Evolutionary conservation across 1,140 invertebrate species (phyloP).

Genomic region (Ooceraea biroi): DNA sequence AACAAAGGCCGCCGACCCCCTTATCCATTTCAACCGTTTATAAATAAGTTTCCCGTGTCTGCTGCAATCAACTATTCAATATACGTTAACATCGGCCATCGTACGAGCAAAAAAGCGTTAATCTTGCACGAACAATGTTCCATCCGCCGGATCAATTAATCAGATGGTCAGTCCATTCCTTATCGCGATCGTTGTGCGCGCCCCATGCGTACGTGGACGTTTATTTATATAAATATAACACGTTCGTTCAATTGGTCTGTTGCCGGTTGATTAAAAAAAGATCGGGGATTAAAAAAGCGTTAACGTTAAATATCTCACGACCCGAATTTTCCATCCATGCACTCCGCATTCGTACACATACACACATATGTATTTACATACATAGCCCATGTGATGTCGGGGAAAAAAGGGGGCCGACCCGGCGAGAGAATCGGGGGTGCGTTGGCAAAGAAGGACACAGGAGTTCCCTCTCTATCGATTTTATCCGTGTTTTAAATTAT

Average conservation of each 20-base stretch:
- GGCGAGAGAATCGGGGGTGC: conserved; percentile 42
- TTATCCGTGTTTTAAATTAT: conserved; percentile 69
- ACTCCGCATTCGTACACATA: background rate
- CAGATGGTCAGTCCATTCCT: conserved; percentile 45
- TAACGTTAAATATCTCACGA: too few species aligned
- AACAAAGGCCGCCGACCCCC: background rate
- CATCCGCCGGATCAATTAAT: conserved; percentile 77
- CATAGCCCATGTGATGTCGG: conserved; percentile 32
- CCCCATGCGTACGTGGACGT: background rate
- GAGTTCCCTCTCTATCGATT: conserved; percentile 66
- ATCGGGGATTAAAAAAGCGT: too few species aligned
- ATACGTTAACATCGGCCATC: conserved; percentile 24
- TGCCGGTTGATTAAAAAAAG: too few species aligned
- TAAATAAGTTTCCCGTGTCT: conserved; percentile 17
- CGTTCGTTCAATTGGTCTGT: too few species aligned
- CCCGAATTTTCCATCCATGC: too few species aligned
- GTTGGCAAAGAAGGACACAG: conserved; percentile 14
- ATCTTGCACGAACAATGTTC: conserved; percentile 53
- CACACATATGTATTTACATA: background rate
- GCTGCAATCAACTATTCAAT: background rate
- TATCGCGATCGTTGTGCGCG: background rate
- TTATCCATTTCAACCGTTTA: conserved; percentile 6
- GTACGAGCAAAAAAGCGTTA: conserved; percentile 65
- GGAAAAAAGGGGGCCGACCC: conserved; percentile 1
- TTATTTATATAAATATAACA: background rate